A percentile compares a stretch with the other conserved stretches of the same genome.
These are phyloP conservation scores for Nothoprocta pentlandii DNA, from an alignment of 2,113 vertebrate genomes.

Conservation along the genomic window DNA sequence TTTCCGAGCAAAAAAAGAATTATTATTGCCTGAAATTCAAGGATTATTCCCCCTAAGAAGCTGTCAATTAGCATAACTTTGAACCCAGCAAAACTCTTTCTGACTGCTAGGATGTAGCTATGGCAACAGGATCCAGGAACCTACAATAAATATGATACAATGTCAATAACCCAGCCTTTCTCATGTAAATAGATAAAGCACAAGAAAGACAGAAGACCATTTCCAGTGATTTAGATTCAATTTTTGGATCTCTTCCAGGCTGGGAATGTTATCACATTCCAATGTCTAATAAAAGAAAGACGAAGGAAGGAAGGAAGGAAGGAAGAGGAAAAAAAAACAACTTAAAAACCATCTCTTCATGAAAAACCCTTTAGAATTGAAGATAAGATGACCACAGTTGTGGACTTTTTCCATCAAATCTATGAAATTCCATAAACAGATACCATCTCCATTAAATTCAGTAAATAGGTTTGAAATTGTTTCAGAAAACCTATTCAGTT, in stretches of 20 bases:
- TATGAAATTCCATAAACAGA: background rate
- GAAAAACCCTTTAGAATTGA: background rate
- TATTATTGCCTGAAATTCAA: slow-evolving; percentile 51
- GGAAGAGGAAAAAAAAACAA: background rate
- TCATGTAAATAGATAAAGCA: slow-evolving; percentile 65
- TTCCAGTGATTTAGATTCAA: slow-evolving; percentile 20
- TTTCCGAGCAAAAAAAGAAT: slow-evolving; percentile 26
- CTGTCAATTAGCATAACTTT: slow-evolving; percentile 76
- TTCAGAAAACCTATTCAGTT: slow-evolving; percentile 16
- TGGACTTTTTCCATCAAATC: background rate
- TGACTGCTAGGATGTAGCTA: slow-evolving; percentile 68
- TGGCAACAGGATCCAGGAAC: slow-evolving; percentile 70
- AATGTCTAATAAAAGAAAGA: background rate
- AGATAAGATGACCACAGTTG: background rate
- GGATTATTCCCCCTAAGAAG: slow-evolving; percentile 71
- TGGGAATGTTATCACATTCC: slow-evolving; percentile 24
- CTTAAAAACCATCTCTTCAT: background rate
- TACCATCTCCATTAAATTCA: background rate
- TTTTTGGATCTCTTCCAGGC: slow-evolving; percentile 28
- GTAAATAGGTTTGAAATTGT: slow-evolving; percentile 5
- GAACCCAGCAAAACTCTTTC: slow-evolving; percentile 64
- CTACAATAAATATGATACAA: slow-evolving; percentile 75
- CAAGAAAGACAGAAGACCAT: slow-evolving; percentile 26
- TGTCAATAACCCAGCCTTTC: slow-evolving; percentile 74
- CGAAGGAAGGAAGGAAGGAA: background rate